These are phyloP conservation scores for Synanceia verrucosa DNA, from an alignment of 2,797 vertebrate species.

Conservation along the genomic window DNA sequence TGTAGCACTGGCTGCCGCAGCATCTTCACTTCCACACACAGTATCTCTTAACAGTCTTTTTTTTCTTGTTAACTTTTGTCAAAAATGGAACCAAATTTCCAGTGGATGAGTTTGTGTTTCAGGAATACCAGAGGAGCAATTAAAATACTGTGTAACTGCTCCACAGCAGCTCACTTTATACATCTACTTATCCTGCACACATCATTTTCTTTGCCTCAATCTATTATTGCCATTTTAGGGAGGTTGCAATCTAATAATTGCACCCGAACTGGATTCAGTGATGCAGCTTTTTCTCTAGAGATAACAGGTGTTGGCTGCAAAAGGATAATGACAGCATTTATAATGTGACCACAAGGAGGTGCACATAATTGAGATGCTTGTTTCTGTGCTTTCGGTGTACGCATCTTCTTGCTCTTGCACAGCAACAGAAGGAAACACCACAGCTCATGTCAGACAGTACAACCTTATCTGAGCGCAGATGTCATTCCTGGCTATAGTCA, in stretches of 20 bases:
- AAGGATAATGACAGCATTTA: slow-evolving; percentile 6
- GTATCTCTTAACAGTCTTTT: slow-evolving; percentile 30
- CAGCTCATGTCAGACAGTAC: neutral
- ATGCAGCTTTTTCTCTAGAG: slow-evolving; percentile 26
- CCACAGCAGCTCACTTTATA: slow-evolving; percentile 28
- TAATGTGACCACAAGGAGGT: slow-evolving; percentile 1
- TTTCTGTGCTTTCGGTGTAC: neutral
- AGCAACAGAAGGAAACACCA: slow-evolving; percentile 1
- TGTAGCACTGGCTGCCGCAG: slow-evolving; percentile 79
- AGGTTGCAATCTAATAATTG: slow-evolving; percentile 43
- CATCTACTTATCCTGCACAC: slow-evolving; percentile 24
- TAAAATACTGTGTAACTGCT: slow-evolving; percentile 54
- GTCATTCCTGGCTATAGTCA: neutral
- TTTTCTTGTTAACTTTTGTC: slow-evolving; percentile 53
- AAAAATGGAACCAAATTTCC: slow-evolving; percentile 56
- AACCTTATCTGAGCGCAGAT: slow-evolving; percentile 34
- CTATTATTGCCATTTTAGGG: slow-evolving; percentile 38
- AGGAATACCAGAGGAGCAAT: slow-evolving; percentile 49
- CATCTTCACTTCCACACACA: slow-evolving; percentile 48
- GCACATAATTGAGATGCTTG: neutral
- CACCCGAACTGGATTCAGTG: slow-evolving; percentile 25
- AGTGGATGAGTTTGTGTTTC: slow-evolving; percentile 58
- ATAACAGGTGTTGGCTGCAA: slow-evolving; percentile 18
- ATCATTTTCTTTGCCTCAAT: slow-evolving; percentile 34
- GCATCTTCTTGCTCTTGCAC: neutral